A percentile compares a stretch with the other conserved stretches of the same genome.
These are phyloP conservation scores for Scatophagus argus DNA, from an alignment of 2,113 vertebrate genomes.

Conservation along the genomic window DNA sequence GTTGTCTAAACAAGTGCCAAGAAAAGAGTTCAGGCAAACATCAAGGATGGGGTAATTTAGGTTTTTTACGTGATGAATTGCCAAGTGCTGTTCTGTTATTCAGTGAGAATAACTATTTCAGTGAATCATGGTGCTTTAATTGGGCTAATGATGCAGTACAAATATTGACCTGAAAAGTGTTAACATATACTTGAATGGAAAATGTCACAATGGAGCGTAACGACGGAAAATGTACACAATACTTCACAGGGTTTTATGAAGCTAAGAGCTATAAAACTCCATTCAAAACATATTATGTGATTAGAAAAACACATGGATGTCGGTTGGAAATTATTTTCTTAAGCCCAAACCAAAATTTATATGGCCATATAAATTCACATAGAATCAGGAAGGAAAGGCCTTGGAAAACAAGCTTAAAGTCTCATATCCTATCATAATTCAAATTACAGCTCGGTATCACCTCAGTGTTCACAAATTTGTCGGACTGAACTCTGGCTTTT, in stretches of 20 bases:
- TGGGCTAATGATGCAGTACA: slow-evolving; percentile 27
- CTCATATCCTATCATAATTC: slow-evolving; percentile 33
- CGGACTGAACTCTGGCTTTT: background rate
- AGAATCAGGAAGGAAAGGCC: slow-evolving; percentile 42
- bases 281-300: slow-evolving; percentile 45
- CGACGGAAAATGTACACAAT: slow-evolving; percentile 36
- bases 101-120: slow-evolving; percentile 11
- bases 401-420: slow-evolving; percentile 33
- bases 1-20: slow-evolving; percentile 49
- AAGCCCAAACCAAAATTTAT: slow-evolving; percentile 27
- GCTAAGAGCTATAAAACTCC: slow-evolving; percentile 30
- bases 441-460: slow-evolving; percentile 31
- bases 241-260: slow-evolving; percentile 38
- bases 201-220: slow-evolving; percentile 12
- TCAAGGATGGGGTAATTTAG: slow-evolving; percentile 36
- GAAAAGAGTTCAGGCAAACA: slow-evolving; percentile 48
- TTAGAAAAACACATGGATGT: slow-evolving; percentile 55
- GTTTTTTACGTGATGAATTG: slow-evolving; percentile 24
- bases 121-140: slow-evolving; percentile 26
- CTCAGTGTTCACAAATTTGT: slow-evolving; percentile 33
- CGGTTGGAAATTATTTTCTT: slow-evolving; percentile 33
- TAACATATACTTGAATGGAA: slow-evolving; percentile 39
- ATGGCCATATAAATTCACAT: slow-evolving; percentile 28
- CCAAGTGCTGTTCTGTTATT: slow-evolving; percentile 24
- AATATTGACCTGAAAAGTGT: slow-evolving; percentile 33